These are phyloP conservation scores for Chrysomallon squamiferum DNA, from an alignment of 1,140 invertebrate species.

Conservation along the genomic window DNA sequence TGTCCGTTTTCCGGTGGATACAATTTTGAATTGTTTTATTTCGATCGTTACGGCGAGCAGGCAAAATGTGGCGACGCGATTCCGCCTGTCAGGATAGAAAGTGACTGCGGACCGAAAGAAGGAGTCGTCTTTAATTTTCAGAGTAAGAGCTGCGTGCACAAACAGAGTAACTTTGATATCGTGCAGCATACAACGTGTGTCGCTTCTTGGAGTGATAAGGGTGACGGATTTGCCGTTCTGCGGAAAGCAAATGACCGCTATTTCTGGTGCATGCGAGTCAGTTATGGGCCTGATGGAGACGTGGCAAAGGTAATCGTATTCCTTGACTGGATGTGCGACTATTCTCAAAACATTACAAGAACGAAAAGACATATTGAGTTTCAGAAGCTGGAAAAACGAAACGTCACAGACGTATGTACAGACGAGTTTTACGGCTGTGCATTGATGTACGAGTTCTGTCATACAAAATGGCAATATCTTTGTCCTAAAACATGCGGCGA, in stretches of 20 bases:
- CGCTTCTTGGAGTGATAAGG: not conserved
- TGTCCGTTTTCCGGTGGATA: slow-evolving; percentile 19
- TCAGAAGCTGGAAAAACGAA: not conserved
- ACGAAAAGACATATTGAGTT: not conserved
- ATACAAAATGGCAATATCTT: not conserved
- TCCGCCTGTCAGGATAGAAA: slow-evolving; percentile 17
- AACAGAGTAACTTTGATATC: not conserved
- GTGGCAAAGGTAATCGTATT: not conserved
- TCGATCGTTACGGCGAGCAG: not conserved
- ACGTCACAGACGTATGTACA: not conserved
- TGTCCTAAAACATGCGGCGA: not conserved
- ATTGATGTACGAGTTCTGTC: not conserved
- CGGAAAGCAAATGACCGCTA: not conserved
- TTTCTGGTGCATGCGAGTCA: not conserved
- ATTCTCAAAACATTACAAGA: not conserved
- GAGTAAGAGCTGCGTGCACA: not conserved
- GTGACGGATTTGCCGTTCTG: not conserved
- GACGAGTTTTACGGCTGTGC: slow-evolving; percentile 2
- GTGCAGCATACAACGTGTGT: not conserved
- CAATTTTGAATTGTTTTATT: slow-evolving; percentile 17
- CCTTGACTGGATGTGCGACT: not conserved
- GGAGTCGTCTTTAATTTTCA: not conserved
- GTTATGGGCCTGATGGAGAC: not conserved
- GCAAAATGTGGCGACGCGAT: slow-evolving; percentile 7
- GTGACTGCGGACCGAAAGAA: slow-evolving; percentile 10